Percentiles rank a stretch among this genome's conserved stretches.
phyloP scores from a whole-genome alignment of 2,797 vertebrate genomes.

The Sciurus vulgaris region DNA sequence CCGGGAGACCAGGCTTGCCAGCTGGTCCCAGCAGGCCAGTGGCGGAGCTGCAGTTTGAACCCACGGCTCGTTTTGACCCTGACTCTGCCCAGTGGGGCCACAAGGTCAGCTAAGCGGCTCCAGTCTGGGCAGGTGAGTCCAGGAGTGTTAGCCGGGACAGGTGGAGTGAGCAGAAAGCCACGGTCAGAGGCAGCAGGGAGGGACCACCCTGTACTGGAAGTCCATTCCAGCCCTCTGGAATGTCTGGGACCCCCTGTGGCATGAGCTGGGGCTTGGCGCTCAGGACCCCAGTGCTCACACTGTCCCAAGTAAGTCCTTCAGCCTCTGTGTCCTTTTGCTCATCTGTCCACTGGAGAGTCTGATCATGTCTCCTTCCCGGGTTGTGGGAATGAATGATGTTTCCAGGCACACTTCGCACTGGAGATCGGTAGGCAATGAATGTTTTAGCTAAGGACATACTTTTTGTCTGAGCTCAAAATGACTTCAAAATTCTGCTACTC shows the following conservation, averaged over 20 bases:
- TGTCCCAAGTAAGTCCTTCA: neutral
- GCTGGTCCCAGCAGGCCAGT: too few relatives aligned
- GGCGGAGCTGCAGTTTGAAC: too few relatives aligned
- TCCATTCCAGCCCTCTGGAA: neutral
- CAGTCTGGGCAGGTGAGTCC: neutral
- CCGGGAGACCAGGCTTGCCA: neutral
- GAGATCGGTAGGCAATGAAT: neutral
- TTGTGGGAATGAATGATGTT: too few relatives aligned
- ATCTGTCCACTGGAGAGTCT: fast-evolving
- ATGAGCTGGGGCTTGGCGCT: neutral
- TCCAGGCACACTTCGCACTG: neutral
- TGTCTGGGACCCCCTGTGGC: fast-evolving
- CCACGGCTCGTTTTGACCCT: neutral
- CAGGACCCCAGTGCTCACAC: neutral
- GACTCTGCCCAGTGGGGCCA: fast-evolving
- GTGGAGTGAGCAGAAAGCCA: neutral
- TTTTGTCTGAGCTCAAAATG: neutral
- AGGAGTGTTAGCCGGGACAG: neutral
- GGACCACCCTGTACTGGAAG: fast-evolving
- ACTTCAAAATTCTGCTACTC: neutral
- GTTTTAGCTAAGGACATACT: neutral
- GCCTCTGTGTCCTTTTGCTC: neutral
- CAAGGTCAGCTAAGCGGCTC: neutral
- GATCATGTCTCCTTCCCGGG: fast-evolving
- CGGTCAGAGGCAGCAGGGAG: fast-evolving